phyloP scores from a whole-genome alignment of 1,140 invertebrate genomes.

The Zaprionus davidi region DNA sequence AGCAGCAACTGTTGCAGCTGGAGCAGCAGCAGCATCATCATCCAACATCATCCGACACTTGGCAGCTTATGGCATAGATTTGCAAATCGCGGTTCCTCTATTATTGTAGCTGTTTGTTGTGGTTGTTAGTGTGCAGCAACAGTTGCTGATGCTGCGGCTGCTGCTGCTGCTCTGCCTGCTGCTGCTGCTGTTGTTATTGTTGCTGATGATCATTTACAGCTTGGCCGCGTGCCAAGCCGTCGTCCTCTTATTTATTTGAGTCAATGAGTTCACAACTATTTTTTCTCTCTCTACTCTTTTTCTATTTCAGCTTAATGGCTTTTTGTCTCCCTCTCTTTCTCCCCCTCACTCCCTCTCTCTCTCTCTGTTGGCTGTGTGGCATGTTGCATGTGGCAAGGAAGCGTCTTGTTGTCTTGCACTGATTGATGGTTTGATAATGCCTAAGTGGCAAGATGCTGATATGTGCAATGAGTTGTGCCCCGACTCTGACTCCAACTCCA shows the following conservation, averaged over 20 bases:
- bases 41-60: constrained; percentile 75
- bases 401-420: constrained; percentile 70
- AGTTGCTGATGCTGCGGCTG: constrained; percentile 32
- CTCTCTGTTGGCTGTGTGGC: constrained; percentile 23
- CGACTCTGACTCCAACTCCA: not conserved
- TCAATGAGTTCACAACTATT: constrained; percentile 83
- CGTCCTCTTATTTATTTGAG: constrained; percentile 77
- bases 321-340: constrained; percentile 45
- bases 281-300: constrained; percentile 48
- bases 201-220: constrained; percentile 46
- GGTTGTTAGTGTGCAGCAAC: constrained; percentile 69
- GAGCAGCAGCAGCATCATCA: constrained; percentile 37
- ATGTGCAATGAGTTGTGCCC: constrained; percentile 45
- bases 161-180: constrained; percentile 1
- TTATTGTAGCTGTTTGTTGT: constrained; percentile 82
- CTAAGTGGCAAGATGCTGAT: constrained; percentile 58
- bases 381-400: constrained; percentile 62
- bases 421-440: constrained; percentile 77
- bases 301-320: constrained; percentile 72
- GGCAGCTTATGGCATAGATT: constrained; percentile 79
- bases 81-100: constrained; percentile 75
- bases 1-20: constrained; percentile 31
- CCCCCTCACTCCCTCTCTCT: constrained; percentile 7
- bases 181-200: constrained; percentile 61
- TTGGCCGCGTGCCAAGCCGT: constrained; percentile 51